These are phyloP conservation scores for Sapayoa aenigma DNA, from an alignment of 2,113 vertebrate genomes.

Conservation along the genomic window DNA sequence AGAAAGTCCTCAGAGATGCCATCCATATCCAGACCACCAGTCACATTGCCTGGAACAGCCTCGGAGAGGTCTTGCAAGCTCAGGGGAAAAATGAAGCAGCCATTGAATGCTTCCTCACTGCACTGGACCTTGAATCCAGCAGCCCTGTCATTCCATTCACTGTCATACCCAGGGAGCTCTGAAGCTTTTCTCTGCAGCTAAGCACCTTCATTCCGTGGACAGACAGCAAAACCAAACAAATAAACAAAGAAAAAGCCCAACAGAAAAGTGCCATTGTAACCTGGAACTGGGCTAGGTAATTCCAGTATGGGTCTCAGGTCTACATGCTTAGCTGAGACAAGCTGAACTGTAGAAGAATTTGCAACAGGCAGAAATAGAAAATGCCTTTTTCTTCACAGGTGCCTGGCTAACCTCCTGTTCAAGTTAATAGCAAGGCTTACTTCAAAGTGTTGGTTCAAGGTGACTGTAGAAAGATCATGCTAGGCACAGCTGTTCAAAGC, in stretches of 20 bases:
- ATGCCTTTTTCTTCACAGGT: background rate
- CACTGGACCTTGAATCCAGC: constrained; percentile 94
- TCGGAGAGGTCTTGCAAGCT: constrained; percentile 91
- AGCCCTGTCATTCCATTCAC: constrained; percentile 91
- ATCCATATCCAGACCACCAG: constrained; percentile 86
- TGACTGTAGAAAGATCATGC: background rate
- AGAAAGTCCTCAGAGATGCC: constrained; percentile 92
- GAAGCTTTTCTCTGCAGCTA: constrained; percentile 26
- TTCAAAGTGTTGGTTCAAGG: background rate
- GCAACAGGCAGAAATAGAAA: background rate
- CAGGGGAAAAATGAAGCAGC: constrained; percentile 83
- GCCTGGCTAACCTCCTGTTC: background rate
- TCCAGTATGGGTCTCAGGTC: background rate
- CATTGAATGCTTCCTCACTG: constrained; percentile 89
- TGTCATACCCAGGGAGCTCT: constrained; percentile 91
- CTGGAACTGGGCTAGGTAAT: background rate
- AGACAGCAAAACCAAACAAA: background rate
- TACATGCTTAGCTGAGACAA: background rate
- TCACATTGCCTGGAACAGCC: constrained; percentile 90
- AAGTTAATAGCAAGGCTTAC: background rate
- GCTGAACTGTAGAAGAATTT: background rate
- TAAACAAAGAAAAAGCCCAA: background rate
- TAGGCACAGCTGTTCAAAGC: constrained; percentile 2
- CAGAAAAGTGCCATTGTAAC: constrained; percentile 8
- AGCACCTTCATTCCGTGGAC: background rate